Conservation (phyloP, 2,797 vertebrate genomes). For the Tadarida brasiliensis region DNA sequence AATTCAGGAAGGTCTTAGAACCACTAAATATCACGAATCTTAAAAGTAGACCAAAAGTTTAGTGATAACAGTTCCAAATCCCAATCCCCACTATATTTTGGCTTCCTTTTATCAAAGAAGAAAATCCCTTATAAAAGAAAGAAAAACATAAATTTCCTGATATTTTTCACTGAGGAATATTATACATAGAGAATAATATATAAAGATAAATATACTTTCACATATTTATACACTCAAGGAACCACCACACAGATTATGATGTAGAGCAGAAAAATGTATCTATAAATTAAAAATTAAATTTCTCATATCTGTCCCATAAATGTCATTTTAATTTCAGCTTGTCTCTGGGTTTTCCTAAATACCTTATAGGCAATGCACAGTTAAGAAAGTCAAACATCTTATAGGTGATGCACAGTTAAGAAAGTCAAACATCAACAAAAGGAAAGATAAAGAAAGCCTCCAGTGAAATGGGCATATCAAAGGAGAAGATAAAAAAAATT, state of each 20-base stretch:
- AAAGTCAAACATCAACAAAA: slow-evolving; percentile 35
- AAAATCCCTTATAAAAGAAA: background rate
- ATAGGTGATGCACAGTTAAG: background rate
- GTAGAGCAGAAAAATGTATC: background rate
- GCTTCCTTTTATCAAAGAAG: slow-evolving; percentile 18
- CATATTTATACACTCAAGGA: background rate
- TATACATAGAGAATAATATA: background rate
- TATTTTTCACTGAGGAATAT: slow-evolving; percentile 23
- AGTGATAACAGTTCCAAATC: background rate
- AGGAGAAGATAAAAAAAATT: background rate
- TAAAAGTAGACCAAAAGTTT: background rate
- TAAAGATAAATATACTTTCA: background rate
- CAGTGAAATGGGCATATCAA: background rate
- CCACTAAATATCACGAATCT: background rate
- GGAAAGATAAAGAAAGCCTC: background rate
- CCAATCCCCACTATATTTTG: background rate
- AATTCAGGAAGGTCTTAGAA: background rate
- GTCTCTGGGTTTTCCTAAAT: slow-evolving; percentile 4
- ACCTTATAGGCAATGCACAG: background rate
- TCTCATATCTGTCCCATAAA: background rate
- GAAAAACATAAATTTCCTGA: background rate
- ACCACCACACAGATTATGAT: background rate
- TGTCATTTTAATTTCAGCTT: background rate
- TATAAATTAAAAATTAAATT: background rate
- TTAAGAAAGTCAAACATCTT: slow-evolving; percentile 42